Evolutionary conservation across 1,140 invertebrate genomes (phyloP), one percentile per base, ranked within the genome.

Genomic region (Ephestia elutella): DNA sequence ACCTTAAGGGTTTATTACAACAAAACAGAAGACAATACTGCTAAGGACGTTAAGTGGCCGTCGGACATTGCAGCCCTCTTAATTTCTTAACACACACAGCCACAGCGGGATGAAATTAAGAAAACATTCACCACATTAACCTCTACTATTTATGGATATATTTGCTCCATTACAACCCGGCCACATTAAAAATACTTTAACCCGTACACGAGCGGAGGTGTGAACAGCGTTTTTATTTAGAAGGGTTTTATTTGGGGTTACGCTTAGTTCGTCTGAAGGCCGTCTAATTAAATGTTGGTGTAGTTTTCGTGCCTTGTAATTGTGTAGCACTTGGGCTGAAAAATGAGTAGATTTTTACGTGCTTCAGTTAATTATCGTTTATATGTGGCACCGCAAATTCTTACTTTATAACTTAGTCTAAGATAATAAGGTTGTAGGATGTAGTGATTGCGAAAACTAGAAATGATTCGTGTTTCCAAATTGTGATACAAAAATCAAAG

Each of bases 41-140:
- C 54, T 49, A 57, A 25, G 21, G 21, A 49, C 66, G 38, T 67
- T 74, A 77, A 75, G 74, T 74, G 75, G 67, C 70, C 64, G 54
- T 59, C 65, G 60, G 66, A 79, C 76, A 70, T 71, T 64, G 72
- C 68, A 71, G 74, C 73, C 82, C 79, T 83, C 81, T 87, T 87
- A 84, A 86, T 87, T 87, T 82, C 80, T 86, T 82, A 83, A 84
- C 76, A 79, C 68, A 70, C 69, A 66, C 78, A 71, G 73, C 81
- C 82, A 65, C 85, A 80, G 80, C 76, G 80, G 79, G 82, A 80
- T 78, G 74, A 78, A 87, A 87, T 87, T 87, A 86, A 86, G 82
- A 82, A 85, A 86, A 85, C 85, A 84, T 86, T 83, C 73, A 64
- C 71, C 74, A 71, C 73, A 75, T 80, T 82, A 82, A 80, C 65